A percentile compares a stretch with the other conserved stretches of the same genome.
These are phyloP conservation scores for Neomonachus schauinslandi DNA, from an alignment of 2,113 vertebrate species.

Conservation along the genomic window DNA sequence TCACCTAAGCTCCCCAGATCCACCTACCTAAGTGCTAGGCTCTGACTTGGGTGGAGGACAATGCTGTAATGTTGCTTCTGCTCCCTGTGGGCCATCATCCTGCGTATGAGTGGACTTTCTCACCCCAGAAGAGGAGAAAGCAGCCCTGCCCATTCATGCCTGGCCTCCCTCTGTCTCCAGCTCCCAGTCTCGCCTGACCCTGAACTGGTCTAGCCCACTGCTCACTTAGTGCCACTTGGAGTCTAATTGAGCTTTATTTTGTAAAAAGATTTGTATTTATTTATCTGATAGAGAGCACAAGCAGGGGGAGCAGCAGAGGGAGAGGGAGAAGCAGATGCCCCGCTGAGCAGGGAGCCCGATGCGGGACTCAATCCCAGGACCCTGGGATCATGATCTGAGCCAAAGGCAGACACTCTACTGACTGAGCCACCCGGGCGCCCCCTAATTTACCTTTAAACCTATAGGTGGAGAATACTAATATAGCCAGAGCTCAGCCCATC, in stretches of 20 bases:
- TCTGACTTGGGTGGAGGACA: background rate
- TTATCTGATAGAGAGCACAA: too few relatives aligned
- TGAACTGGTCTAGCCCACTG: background rate
- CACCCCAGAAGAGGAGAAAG: background rate
- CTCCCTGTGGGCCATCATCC: background rate
- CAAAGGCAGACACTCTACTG: too few relatives aligned
- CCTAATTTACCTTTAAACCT: background rate
- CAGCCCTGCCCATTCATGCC: too few relatives aligned
- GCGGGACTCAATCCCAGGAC: too few relatives aligned
- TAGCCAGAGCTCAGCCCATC: background rate
- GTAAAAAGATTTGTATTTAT: too few relatives aligned
- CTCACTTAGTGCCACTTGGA: background rate
- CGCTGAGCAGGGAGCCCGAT: too few relatives aligned
- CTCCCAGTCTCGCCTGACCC: background rate
- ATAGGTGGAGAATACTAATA: background rate
- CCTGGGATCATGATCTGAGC: too few relatives aligned
- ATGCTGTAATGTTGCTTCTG: background rate
- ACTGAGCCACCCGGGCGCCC: too few relatives aligned
- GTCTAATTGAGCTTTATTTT: background rate
- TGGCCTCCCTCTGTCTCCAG: background rate
- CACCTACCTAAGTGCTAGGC: background rate
- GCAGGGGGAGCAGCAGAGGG: too few relatives aligned
- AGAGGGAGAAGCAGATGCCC: too few relatives aligned
- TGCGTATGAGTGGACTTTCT: background rate
- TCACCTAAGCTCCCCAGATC: background rate